These are phyloP conservation scores for Antitype chi DNA, from an alignment of 2,888 invertebrate species.

Conservation along the genomic window DNA sequence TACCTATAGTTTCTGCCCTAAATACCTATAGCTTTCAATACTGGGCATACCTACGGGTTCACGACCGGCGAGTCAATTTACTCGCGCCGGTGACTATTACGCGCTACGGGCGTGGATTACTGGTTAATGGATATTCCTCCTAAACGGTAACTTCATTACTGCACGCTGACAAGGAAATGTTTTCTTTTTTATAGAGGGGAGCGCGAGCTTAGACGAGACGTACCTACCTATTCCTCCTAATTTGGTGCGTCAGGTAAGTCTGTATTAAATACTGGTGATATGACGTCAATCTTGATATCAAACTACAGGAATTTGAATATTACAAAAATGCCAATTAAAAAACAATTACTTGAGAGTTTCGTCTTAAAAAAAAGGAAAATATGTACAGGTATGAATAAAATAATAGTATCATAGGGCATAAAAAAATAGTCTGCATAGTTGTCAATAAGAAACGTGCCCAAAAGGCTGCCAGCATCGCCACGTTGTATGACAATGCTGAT, in stretches of 20 bases:
- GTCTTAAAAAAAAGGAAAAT: too few relatives aligned
- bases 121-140: conserved; percentile 31
- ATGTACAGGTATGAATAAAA: too few relatives aligned
- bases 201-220: too few relatives aligned
- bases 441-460: too few relatives aligned
- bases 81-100: conserved; percentile 28
- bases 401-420: too few relatives aligned
- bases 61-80: conserved; percentile 24
- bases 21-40: not conserved
- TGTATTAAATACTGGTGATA: not conserved
- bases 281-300: too few relatives aligned
- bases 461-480: too few relatives aligned
- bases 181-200: not conserved
- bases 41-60: not conserved
- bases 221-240: not conserved
- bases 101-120: conserved; percentile 32
- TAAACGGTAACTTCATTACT: conserved; percentile 37
- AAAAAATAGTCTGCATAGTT: too few relatives aligned
- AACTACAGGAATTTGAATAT: not conserved
- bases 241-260: not conserved
- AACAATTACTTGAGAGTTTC: too few relatives aligned
- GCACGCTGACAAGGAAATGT: conserved; percentile 1
- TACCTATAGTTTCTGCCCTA: not conserved
- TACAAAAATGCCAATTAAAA: too few relatives aligned
- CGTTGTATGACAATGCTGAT: too few relatives aligned